Evolutionary conservation across 2,797 vertebrate genomes (phyloP).

Genomic region (Manis pentadactyla): DNA sequence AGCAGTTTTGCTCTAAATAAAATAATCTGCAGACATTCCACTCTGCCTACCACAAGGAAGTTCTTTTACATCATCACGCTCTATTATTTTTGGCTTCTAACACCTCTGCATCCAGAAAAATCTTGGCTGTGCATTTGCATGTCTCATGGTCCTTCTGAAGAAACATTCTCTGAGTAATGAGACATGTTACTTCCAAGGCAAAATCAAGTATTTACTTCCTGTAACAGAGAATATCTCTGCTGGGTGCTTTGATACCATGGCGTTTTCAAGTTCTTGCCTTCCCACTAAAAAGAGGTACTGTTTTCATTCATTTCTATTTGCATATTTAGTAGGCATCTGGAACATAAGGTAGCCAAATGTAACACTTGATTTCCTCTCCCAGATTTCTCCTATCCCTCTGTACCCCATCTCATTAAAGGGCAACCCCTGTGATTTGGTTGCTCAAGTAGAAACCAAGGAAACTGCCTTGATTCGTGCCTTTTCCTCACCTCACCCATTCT

Average conservation of each 20-base stretch:
- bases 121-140: slow-evolving; percentile 47
- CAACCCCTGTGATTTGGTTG: background rate
- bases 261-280: background rate
- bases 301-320: background rate
- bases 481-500: background rate
- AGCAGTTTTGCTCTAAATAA: background rate
- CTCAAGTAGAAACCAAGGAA: background rate
- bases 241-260: background rate
- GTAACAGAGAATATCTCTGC: background rate
- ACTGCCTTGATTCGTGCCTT: background rate
- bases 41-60: background rate
- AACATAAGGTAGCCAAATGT: background rate
- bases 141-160: background rate
- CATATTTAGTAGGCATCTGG: background rate
- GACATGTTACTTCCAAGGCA: background rate
- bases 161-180: slow-evolving; percentile 16
- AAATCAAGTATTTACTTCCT: slow-evolving; percentile 33
- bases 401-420: background rate
- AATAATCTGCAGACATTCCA: background rate
- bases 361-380: background rate
- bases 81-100: slow-evolving; percentile 57
- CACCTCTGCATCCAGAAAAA: slow-evolving; percentile 53
- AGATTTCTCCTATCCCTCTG: background rate
- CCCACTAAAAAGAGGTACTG: background rate
- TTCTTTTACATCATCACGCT: background rate